Evolutionary conservation across 2,888 invertebrate species (phyloP).

Genomic region (Leptinotarsa haldemani): DNA sequence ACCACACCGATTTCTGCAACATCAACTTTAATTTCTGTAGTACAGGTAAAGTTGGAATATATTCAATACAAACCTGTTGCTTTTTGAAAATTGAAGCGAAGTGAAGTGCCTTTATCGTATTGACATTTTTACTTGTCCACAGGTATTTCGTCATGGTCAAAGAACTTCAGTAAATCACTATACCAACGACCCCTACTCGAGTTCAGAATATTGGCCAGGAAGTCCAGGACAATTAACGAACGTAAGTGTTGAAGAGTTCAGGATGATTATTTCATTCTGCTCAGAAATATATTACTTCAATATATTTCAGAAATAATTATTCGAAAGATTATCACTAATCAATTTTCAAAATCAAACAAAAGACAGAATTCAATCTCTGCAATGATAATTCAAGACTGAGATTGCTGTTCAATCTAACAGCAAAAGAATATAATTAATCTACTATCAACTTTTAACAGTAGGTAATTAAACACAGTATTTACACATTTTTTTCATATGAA

Average conservation of each 20-base stretch:
- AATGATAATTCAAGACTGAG: too few relatives aligned
- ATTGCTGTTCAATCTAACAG: too few relatives aligned
- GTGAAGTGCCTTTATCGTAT: background rate
- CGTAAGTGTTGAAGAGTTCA: conserved; percentile 31
- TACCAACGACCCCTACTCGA: conserved; percentile 33
- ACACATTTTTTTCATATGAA: too few relatives aligned
- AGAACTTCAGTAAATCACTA: conserved; percentile 27
- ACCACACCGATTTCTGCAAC: background rate
- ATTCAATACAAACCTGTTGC: background rate
- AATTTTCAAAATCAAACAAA: too few relatives aligned
- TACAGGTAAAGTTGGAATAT: background rate
- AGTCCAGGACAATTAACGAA: conserved; percentile 37
- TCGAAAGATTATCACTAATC: too few relatives aligned
- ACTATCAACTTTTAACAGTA: too few relatives aligned
- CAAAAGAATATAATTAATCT: too few relatives aligned
- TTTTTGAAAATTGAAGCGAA: background rate
- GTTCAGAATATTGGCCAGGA: conserved; percentile 32
- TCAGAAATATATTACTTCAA: background rate
- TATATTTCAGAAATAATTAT: too few relatives aligned
- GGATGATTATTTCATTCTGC: background rate
- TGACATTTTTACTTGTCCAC: conserved; percentile 1
- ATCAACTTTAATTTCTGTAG: conserved; percentile 3
- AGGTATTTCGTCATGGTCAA: conserved; percentile 44
- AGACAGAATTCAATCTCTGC: too few relatives aligned
- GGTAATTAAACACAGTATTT: too few relatives aligned